These are phyloP conservation scores for Enteromius treurensis DNA, from an alignment of 2,797 vertebrate genomes.

Conservation along the genomic window DNA sequence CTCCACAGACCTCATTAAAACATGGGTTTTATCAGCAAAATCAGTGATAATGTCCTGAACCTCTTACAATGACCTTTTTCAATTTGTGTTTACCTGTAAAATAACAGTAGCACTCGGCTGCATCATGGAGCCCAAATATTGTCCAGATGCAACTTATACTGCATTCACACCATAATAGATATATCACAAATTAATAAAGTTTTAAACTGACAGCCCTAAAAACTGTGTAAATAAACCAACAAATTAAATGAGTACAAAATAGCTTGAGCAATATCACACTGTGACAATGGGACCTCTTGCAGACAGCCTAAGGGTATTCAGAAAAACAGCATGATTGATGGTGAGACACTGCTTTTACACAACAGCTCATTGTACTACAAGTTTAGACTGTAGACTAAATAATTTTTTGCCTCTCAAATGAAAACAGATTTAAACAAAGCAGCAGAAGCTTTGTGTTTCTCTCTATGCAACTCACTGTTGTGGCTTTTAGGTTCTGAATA, in stretches of 20 bases:
- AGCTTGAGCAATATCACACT: background rate
- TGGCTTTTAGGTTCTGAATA: background rate
- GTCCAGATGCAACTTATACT: conserved; percentile 21
- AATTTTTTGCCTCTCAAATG: background rate
- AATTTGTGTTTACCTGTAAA: conserved; percentile 19
- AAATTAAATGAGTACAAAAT: too few species aligned
- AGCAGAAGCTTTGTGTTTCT: background rate
- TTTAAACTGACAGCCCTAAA: background rate
- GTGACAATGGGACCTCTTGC: background rate
- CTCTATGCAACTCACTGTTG: background rate
- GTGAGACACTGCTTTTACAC: conserved; percentile 6
- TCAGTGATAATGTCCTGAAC: background rate
- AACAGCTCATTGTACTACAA: background rate
- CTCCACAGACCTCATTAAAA: conserved; percentile 20
- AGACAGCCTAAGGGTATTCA: background rate
- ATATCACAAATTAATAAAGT: background rate
- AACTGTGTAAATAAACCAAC: background rate
- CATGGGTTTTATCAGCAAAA: conserved; percentile 14
- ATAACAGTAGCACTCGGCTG: background rate
- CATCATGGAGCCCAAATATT: background rate
- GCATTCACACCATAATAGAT: background rate
- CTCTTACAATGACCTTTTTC: background rate
- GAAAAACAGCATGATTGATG: background rate
- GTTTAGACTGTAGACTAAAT: background rate
- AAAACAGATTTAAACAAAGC: conserved; percentile 4